Conservation (phyloP, 2,113 vertebrate genomes). For the Glaucomys volans region DNA sequence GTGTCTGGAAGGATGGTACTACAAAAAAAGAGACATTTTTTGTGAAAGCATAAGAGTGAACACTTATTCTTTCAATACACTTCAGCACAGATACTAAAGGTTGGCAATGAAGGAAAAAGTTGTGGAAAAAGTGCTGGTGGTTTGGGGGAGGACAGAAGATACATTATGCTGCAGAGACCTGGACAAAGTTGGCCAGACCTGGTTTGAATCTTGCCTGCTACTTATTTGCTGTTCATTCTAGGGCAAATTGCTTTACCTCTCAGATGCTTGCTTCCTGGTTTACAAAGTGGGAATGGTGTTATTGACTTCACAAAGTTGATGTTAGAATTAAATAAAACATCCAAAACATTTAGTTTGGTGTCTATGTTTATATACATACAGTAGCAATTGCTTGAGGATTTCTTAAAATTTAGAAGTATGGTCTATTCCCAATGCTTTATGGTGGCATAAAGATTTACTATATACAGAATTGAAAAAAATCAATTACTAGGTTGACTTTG, state of each 20-base stretch:
- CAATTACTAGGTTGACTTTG: constrained; percentile 26
- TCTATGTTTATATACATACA: neutral
- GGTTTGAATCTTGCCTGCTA: neutral
- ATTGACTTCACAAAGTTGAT: neutral
- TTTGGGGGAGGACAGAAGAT: neutral
- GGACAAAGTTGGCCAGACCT: neutral
- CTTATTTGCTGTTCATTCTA: neutral
- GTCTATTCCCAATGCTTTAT: neutral
- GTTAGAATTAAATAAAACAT: constrained; percentile 14
- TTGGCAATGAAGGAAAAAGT: neutral
- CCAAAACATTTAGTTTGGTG: neutral
- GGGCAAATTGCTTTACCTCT: neutral
- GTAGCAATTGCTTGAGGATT: neutral
- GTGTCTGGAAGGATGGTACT: constrained; percentile 95
- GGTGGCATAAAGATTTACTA: neutral
- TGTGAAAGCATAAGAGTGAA: neutral
- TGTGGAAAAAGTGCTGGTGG: neutral
- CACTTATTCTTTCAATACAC: neutral
- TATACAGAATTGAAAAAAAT: neutral
- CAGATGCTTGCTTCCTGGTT: neutral
- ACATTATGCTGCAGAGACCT: neutral
- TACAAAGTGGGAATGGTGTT: neutral
- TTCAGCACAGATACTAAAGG: neutral
- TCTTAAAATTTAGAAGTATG: neutral
- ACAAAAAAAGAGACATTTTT: constrained; percentile 44